Conservation (phyloP, 2,113 vertebrate species). For the Gymnorhina tibicen region DNA sequence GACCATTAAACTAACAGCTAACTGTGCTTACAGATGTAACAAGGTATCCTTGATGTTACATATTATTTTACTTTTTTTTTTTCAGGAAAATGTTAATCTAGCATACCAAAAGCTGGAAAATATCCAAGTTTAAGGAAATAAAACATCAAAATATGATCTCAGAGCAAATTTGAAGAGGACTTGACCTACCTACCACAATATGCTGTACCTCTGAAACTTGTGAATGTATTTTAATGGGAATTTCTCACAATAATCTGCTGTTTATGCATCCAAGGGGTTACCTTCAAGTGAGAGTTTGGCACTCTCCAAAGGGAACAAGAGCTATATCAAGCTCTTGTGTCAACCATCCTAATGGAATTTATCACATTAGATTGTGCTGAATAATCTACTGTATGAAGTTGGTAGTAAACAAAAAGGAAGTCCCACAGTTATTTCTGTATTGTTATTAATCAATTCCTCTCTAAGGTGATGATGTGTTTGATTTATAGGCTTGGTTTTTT, state of each 20-base stretch:
- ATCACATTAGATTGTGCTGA: not conserved
- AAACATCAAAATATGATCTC: not conserved
- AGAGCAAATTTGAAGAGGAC: slow-evolving; percentile 3
- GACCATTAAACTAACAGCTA: slow-evolving; percentile 13
- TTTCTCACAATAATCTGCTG: slow-evolving; percentile 6
- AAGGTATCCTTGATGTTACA: not conserved
- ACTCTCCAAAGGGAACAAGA: not conserved
- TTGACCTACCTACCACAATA: not conserved
- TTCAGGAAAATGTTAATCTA: not conserved
- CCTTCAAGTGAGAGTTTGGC: not conserved
- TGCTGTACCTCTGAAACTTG: not conserved
- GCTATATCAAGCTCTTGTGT: not conserved
- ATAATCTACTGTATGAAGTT: not conserved
- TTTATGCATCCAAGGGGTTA: not conserved
- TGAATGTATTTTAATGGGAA: not conserved
- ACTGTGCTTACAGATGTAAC: slow-evolving; percentile 17
- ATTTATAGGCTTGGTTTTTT: not conserved
- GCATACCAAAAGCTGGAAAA: not conserved
- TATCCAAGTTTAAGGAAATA: not conserved
- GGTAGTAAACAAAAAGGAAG: not conserved
- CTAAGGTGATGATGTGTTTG: not conserved
- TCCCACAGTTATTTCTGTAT: not conserved
- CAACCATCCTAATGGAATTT: not conserved
- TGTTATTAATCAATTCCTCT: not conserved
- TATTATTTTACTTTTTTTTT: not conserved